Base-by-base conservation (phyloP, 2,888 invertebrate species). In the Yponomeuta plumbellus region DNA sequence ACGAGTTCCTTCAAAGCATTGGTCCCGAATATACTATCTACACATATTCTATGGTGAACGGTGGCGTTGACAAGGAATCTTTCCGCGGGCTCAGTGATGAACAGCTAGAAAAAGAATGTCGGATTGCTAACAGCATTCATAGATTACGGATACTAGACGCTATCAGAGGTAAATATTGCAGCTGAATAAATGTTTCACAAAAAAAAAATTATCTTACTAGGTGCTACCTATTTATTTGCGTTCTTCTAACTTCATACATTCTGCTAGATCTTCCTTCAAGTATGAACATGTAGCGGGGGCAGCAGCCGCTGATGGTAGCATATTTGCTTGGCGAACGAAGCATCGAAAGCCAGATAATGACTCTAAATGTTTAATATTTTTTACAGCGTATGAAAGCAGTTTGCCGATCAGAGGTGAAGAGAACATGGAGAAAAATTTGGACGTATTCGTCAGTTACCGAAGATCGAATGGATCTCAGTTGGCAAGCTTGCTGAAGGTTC, bases 401-500 rank as follows among this genome's bases (percentile, higher is more conserved):
- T 79, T 95, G 71, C 93, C 93, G 17, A 94, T 91, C 75, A 92
- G 94, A 69, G 94, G 93, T 61, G 94, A 95, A 79, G 96, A 96
- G 75, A 95, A 94, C 74, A 93, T 95, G 80, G 96, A 97, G 78
- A 98, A 98, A 84, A 96, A 96, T 64, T 92, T 99, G 73, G 99
- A 99, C 83, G 99, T 99, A 0, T 99, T 99, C 86, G 98, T 99
- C 74, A 99, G 99, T 87, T 99, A 99, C 81, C 92, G 99, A 73
- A 93, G 99, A 78, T 98, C 98, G 8, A 99, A 98, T 80, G 99
- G 99, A 66, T 99, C 98, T 4, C 99, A 99, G 85, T 88, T 99
- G 76, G 99, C 99, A 70, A 97, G 97, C 92, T 92, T 97, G 75
- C 92, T 99, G 71, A 99, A 99, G 91, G 99, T 99, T 52, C 99